Evolutionary conservation across 92 coral and sea anemone species (phyloP), one percentile per base, ranked within the genome.

Genomic region (Actinernus sp.): DNA sequence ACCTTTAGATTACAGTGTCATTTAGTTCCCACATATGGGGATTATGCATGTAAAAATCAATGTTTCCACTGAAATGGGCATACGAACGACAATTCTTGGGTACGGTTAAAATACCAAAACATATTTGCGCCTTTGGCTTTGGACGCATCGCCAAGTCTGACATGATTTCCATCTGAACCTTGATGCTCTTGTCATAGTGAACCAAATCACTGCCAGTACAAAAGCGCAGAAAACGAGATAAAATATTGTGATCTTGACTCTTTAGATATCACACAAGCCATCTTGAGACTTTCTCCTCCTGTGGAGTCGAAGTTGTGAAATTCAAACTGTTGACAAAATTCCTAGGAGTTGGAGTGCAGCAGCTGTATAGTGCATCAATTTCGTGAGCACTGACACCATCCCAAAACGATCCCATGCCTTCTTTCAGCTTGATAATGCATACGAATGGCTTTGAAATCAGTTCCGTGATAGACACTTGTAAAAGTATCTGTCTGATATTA

Each of bases 401-500:
- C 93, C 93, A 87, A 49, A 80, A 87, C 4, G 66, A 26, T 13
- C 85, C 81, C 84, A 80, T 80, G 33, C 88, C 87, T 64, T 86
- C 72, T 49, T 67, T 41, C 37, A 73, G 55, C 55, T 68, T 74
- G 39, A 49, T 56, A 27, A 86, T 65, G 63, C 72, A 81, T 43
- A 74, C 63, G 36, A 49, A 83, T 17, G 84, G 93, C 65, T 69
- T 86, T 13, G 75, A 36, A 27, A 81, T 34, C 4, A 86, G 70
- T 31, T 71, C 62, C 40, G 81, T 57, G 8, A 46, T 46, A 20
- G 88, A 58, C 25, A 77, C 86, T 80, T 80, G 58, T 31, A 79
- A 34, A 9, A 73, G 61, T 20, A 56, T 45, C 26, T 75, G 41
- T 23, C 55, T 31, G 27, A 75, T 20, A 26, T 82, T 88, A 26